Base-by-base conservation (phyloP, 2,888 invertebrate genomes). In the Melinaea menophilus region DNA sequence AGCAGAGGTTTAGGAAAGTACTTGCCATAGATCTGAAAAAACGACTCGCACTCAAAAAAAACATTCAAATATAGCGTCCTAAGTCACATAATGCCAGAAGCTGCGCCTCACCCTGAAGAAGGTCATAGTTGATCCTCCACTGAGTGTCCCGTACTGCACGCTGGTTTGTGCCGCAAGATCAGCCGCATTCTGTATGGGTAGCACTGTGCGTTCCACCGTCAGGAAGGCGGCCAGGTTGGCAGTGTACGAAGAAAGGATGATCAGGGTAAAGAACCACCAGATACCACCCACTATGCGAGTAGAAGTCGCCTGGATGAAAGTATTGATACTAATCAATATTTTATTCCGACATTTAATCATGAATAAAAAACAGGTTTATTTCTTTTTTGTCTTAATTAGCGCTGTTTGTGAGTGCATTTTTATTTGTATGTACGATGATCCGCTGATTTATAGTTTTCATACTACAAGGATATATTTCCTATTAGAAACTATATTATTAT, bases 181-280 rank as follows among this genome's bases (percentile, higher is more conserved):
- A 5, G 98, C 97, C 0, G 98, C 98, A 77, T 95, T 97, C 84
- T 99, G 98, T 65, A 99, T 98, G 0, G 98, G 98, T 47, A 98
- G 95, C 64, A 97, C 97, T 92, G 98, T 98, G 47, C 98, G 90
- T 84, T 99, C 99, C 35, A 99, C 99, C 0, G 99, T 99, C 56
- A 99, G 92, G 85, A 99, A 99, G 2, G 99, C 99, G 0, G 99
- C 99, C 77, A 99, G 90, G 89, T 98, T 98, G 12, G 99, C 99
- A 4, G 99, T 99, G 91, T 99, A 99, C 5, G 99, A 99, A 0
- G 98, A 98, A 68, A 99, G 97, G 81, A 99, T 98, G 82, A 99
- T 99, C 51, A 99, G 93, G 0, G 99, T 99, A 89, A 99, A 99
- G 91, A 99, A 99, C 98, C 99, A 99, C 99, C 99, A 99, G 75